Conservation (phyloP, 2,113 vertebrate genomes). For the Paracanthobrama guichenoti region DNA sequence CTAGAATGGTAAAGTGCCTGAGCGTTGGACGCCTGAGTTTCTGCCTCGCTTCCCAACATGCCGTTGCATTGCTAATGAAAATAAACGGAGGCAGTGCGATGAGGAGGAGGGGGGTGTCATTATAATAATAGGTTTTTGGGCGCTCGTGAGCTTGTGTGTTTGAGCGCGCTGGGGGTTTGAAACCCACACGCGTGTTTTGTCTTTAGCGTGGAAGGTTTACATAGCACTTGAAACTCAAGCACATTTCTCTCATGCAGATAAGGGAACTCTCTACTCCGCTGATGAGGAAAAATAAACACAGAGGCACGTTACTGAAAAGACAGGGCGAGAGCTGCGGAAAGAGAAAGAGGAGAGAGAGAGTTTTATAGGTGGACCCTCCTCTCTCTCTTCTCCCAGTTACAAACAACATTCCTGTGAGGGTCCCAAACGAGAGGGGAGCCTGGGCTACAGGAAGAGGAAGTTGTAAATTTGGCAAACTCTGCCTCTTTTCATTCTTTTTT, state of each 20-base stretch:
- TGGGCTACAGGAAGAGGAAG: constrained; percentile 75
- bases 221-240: constrained; percentile 48
- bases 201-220: constrained; percentile 49
- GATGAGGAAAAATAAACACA: constrained; percentile 56
- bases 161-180: constrained; percentile 1
- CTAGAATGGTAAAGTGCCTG: neutral
- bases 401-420: constrained; percentile 58
- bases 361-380: constrained; percentile 48
- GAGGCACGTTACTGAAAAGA: constrained; percentile 24
- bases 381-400: constrained; percentile 36
- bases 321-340: neutral
- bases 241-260: constrained; percentile 39
- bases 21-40: constrained; percentile 4
- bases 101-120: constrained; percentile 34
- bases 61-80: constrained; percentile 37
- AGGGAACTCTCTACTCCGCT: constrained; percentile 32
- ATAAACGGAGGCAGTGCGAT: constrained; percentile 40
- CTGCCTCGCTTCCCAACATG: constrained; percentile 20
- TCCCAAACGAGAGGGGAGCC: constrained; percentile 54
- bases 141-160: constrained; percentile 7
- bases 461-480: constrained; percentile 73
- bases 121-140: constrained; percentile 40
- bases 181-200: constrained; percentile 50
- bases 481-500: constrained; percentile 41
- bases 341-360: constrained; percentile 24